Evolutionary conservation across 2,888 invertebrate species (phyloP).

Genomic region (Tenthredo scrophulariae): DNA sequence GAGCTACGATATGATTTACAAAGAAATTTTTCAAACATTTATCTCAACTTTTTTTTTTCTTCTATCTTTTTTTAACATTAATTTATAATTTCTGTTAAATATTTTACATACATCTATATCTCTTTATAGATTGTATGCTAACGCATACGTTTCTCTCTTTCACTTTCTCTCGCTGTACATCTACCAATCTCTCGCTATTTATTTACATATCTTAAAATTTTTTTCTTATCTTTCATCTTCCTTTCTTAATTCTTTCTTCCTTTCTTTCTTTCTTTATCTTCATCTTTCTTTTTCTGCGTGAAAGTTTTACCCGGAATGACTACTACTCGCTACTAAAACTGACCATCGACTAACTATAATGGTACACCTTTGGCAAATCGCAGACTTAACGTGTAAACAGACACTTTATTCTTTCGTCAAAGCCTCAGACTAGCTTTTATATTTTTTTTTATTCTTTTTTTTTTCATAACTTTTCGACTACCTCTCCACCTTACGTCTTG

Average conservation of each 20-base stretch:
- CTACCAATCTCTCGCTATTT: neutral
- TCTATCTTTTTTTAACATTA: neutral
- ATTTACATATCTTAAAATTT: neutral
- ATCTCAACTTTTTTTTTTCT: neutral
- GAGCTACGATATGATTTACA: constrained; percentile 20
- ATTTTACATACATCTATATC: neutral
- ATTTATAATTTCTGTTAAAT: neutral
- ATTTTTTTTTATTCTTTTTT: neutral
- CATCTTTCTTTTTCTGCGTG: neutral
- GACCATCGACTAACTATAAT: constrained; percentile 32
- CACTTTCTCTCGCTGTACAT: constrained; percentile 10
- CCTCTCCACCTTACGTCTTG: neutral
- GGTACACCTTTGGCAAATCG: neutral
- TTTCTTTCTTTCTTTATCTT: constrained; percentile 17
- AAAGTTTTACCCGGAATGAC: constrained; percentile 43
- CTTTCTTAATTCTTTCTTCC: neutral
- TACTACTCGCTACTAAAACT: constrained; percentile 44
- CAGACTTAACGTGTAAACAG: neutral
- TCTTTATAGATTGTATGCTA: neutral
- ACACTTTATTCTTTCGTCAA: neutral
- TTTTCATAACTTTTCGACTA: constrained; percentile 1
- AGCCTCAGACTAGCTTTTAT: neutral
- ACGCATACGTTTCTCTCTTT: neutral
- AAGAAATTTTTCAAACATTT: neutral
- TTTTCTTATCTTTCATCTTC: neutral